A percentile compares a stretch with the other conserved stretches of the same genome.
These are phyloP conservation scores for Hypomecis atomaria DNA, from an alignment of 2,888 invertebrate species.

Conservation along the genomic window DNA sequence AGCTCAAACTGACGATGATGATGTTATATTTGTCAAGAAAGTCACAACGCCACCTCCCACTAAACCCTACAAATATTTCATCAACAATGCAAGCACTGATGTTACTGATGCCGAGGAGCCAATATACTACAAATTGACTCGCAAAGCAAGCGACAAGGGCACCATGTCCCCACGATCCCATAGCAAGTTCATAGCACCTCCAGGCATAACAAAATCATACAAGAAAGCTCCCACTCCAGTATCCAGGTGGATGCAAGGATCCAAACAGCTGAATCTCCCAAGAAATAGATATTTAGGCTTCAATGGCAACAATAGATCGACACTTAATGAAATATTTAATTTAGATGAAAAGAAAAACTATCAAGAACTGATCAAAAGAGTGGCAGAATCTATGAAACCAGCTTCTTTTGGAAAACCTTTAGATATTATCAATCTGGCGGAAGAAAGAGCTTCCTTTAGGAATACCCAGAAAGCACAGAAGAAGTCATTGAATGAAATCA, in stretches of 20 bases:
- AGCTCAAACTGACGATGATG: conserved; percentile 60
- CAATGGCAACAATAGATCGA: conserved; percentile 68
- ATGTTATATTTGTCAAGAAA: conserved; percentile 74
- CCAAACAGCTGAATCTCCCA: conserved; percentile 58
- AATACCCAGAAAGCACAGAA: conserved; percentile 66
- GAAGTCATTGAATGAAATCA: conserved; percentile 68
- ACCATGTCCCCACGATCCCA: conserved; percentile 62
- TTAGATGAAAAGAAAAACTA: conserved; percentile 85
- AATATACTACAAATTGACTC: conserved; percentile 62
- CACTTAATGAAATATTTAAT: conserved; percentile 80
- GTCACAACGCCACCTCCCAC: conserved; percentile 58
- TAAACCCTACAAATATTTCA: conserved; percentile 65
- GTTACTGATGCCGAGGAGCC: conserved; percentile 54
- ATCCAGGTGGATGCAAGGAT: conserved; percentile 67
- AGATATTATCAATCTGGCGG: conserved; percentile 66
- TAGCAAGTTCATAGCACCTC: conserved; percentile 68
- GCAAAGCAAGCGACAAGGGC: conserved; percentile 59
- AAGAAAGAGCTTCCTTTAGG: conserved; percentile 68
- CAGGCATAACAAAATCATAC: conserved; percentile 71
- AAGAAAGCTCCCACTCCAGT: conserved; percentile 62
- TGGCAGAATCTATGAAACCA: conserved; percentile 61
- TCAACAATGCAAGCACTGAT: conserved; percentile 51
- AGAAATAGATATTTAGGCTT: conserved; percentile 61
- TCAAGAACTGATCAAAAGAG: conserved; percentile 79
- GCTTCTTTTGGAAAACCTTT: conserved; percentile 52